Evolutionary conservation across 2,113 vertebrate species (phyloP).

Genomic region (Ictidomys tridecemlineatus): DNA sequence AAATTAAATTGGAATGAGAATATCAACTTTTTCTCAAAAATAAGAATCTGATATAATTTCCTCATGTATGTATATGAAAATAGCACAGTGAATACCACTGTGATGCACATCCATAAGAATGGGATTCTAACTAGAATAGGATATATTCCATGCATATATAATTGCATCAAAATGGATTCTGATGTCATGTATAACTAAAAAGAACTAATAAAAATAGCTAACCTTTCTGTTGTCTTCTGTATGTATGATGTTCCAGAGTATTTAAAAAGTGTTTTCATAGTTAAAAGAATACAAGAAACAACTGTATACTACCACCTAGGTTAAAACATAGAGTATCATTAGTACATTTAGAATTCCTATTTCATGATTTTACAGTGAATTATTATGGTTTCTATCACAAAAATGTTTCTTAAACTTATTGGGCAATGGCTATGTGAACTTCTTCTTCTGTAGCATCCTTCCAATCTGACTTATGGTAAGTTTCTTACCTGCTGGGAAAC

Average conservation of each 20-base stretch:
- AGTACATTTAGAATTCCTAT: background rate
- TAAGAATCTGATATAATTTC: no score
- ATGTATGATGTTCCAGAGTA: background rate
- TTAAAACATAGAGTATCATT: constrained; percentile 17
- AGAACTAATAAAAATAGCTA: constrained; percentile 11
- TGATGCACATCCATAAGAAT: no score
- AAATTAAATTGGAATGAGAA: constrained; percentile 81
- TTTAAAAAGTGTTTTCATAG: background rate
- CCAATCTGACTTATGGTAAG: constrained; percentile 89
- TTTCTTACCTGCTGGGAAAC: constrained; percentile 89
- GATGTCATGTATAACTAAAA: no score
- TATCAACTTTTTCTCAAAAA: constrained; percentile 72
- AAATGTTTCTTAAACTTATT: constrained; percentile 88
- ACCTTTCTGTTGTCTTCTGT: background rate
- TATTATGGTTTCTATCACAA: constrained; percentile 86
- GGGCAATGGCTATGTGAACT: constrained; percentile 88
- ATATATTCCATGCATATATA: no score
- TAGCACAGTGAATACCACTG: no score
- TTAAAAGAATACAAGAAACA: background rate
- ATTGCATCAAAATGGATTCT: no score
- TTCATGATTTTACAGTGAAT: constrained; percentile 80
- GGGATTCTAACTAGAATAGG: no score
- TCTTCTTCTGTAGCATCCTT: constrained; percentile 87
- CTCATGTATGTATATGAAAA: no score
- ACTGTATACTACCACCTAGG: background rate